phyloP scores from a whole-genome alignment of 2,888 invertebrate species.

The Cylindroiulus punctatus region DNA sequence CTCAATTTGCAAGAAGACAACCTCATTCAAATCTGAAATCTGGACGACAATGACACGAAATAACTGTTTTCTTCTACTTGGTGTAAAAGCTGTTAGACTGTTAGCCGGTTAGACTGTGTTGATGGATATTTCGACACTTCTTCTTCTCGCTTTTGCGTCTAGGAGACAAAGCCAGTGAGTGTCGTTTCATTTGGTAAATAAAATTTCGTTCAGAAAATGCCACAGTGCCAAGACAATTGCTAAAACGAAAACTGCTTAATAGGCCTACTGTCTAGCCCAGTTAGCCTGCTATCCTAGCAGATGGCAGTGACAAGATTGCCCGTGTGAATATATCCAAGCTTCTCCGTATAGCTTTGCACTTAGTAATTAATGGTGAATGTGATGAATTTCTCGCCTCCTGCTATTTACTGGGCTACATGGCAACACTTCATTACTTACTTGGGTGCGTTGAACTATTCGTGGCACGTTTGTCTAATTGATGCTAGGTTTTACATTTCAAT shows the following conservation, averaged over 20 bases:
- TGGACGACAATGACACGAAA: too few species aligned
- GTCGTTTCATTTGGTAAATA: background rate
- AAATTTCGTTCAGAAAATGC: background rate
- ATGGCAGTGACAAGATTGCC: too few species aligned
- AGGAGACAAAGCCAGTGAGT: background rate
- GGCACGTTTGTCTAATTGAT: conserved; percentile 26
- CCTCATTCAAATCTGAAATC: too few species aligned
- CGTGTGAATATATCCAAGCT: background rate
- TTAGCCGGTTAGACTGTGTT: too few species aligned
- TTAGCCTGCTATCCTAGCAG: too few species aligned
- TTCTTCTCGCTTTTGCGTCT: background rate
- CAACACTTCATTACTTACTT: conserved; percentile 24
- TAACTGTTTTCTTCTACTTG: too few species aligned
- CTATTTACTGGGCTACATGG: background rate
- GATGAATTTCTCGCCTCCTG: conserved; percentile 21
- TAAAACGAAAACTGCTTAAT: too few species aligned
- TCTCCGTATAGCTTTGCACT: background rate
- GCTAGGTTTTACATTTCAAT: conserved; percentile 15
- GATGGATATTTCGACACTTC: too few species aligned
- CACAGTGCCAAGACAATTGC: too few species aligned
- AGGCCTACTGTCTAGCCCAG: too few species aligned
- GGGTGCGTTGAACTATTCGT: conserved; percentile 14
- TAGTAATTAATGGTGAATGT: conserved; percentile 20
- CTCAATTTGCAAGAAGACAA: too few species aligned
- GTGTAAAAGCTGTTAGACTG: too few species aligned